Evolutionary conservation across 2,113 vertebrate genomes (phyloP).

Genomic region (Nothocercus nigrocapillus): DNA sequence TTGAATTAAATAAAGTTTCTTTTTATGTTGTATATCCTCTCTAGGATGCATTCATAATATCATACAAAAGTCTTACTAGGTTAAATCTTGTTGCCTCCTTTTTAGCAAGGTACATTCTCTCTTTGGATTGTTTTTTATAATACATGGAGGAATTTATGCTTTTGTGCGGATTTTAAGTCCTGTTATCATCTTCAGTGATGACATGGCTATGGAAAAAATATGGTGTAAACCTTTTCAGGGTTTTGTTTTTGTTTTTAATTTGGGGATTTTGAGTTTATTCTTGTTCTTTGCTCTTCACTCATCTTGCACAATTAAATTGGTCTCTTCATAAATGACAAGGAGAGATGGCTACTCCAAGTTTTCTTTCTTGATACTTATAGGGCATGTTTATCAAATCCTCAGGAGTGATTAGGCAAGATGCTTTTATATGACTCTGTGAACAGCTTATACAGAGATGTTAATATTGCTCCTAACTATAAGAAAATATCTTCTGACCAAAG

Average conservation of each 20-base stretch:
- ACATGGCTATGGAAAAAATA: neutral
- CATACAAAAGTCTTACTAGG: neutral
- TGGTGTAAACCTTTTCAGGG: fast-evolving
- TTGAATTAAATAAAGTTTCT: neutral
- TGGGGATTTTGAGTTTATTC: neutral
- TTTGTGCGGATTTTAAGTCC: neutral
- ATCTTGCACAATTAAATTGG: neutral
- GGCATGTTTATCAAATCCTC: neutral
- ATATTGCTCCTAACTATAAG: neutral
- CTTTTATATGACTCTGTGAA: neutral
- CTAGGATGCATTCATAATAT: neutral
- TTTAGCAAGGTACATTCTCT: neutral
- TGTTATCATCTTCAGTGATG: neutral
- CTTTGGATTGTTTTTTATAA: neutral
- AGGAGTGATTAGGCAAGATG: neutral
- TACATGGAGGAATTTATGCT: neutral
- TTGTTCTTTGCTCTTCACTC: neutral
- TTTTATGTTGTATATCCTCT: neutral
- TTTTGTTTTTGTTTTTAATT: neutral
- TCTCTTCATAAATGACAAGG: neutral
- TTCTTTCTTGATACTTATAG: neutral
- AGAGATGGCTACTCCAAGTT: neutral
- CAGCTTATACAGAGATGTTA: neutral
- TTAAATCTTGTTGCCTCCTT: neutral
- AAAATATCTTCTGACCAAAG: constrained; percentile 1